Conservation (phyloP, 2,888 invertebrate genomes). For the Leptinotarsa rubiginosa region DNA sequence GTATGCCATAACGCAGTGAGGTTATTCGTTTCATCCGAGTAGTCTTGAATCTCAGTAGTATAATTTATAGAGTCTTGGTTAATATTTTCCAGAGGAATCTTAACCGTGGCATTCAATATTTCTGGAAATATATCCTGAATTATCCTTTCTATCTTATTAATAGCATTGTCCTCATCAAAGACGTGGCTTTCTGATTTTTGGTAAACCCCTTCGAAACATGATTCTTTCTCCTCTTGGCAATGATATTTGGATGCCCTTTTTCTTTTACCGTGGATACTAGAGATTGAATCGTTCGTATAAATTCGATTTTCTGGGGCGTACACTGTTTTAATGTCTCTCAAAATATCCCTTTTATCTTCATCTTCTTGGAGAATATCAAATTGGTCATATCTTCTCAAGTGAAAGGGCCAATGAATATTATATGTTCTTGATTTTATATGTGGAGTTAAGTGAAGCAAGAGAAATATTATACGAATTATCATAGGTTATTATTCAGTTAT, state of each 20-base stretch:
- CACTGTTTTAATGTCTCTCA: conserved; percentile 53
- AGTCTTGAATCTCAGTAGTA: neutral
- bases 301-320: conserved; percentile 51
- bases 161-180: neutral
- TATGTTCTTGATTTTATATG: neutral
- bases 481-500: neutral
- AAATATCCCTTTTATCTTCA: conserved; percentile 52
- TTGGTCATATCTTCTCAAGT: conserved; percentile 46
- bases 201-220: neutral
- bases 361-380: conserved; percentile 52
- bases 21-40: neutral
- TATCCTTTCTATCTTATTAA: neutral
- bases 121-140: neutral
- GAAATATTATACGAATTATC: neutral
- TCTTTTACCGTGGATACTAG: conserved; percentile 24
- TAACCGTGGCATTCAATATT: neutral
- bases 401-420: conserved; percentile 11
- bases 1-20: conserved; percentile 32
- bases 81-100: neutral
- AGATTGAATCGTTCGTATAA: conserved; percentile 38
- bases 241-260: conserved; percentile 17
- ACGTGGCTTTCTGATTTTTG: neutral
- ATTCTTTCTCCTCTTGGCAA: conserved; percentile 3
- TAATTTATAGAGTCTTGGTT: neutral
- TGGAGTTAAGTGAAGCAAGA: neutral